Evolutionary conservation across 2,797 vertebrate genomes (phyloP), one percentile per base, ranked within the genome.

Genomic region (Hoplostethus mediterraneus): DNA sequence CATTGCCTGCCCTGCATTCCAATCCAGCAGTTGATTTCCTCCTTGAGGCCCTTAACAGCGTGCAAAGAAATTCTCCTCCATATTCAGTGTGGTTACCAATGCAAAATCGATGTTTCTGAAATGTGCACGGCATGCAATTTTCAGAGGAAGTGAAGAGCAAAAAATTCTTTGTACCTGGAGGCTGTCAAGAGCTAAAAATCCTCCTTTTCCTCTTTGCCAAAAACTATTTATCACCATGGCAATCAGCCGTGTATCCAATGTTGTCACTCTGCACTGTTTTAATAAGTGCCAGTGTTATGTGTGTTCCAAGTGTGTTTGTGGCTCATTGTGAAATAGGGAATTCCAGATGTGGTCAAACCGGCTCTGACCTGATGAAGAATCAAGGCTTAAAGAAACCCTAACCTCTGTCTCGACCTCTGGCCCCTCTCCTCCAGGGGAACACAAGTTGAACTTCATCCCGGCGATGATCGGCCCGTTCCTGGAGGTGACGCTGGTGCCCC

Each of bases 391-490:
- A 52, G 51, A 25, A 83, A 44, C 42, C 42, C 42, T 63, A 0
- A 68, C 67, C 65, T 64, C 12, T 12, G 13, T 31, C 2, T 12
- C 6, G 49, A 85, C 80, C 42, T 51, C n/a, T 11, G 17, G 65
- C 42, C 67, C 6, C 7, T 11, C 16, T 60, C 28, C 77, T 91
- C 70, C 87, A 99, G 98, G 97, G 49, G 98, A 99, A 52, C 97
- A 99, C 91, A 99, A 99, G 87, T 86, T 99, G 70, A 97, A 98
- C 90, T 99, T 99, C 87, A 99, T 99, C 89, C 98, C 98, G 13
- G 96, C 97, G 0, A 91, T 99, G 94, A 99, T 99, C 12, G 97
- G 98, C 30, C 98, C 97, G 0, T 99, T 99, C 90, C 93, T 99
- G 81, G 98, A 98, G 93, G 98, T 99, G 88, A 99, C 98, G 12